A percentile compares a stretch with the other conserved stretches of the same genome.
Conservation (phyloP, 2,888 invertebrate genomes). For the Melitaea athalia region DNA sequence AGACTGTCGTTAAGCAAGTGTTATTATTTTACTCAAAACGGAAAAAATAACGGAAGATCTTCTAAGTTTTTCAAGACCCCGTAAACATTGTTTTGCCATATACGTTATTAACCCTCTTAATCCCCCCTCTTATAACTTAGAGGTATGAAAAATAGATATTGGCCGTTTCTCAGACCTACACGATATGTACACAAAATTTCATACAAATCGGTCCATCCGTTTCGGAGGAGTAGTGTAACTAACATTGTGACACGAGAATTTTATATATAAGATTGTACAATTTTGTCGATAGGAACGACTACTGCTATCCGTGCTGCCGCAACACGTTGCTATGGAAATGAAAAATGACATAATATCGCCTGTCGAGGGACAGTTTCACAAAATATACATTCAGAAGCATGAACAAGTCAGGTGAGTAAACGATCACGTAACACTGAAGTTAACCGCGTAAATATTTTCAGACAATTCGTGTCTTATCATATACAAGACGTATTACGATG, state of each 20-base stretch:
- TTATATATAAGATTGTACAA: not conserved
- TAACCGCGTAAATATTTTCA: slow-evolving; percentile 14
- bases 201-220: no score
- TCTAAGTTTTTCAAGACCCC: slow-evolving; percentile 8
- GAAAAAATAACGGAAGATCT: slow-evolving; percentile 12
- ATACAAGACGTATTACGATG: not conserved
- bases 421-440: slow-evolving; percentile 15
- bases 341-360: slow-evolving; percentile 95
- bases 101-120: no score
- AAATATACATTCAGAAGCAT: slow-evolving; percentile 96
- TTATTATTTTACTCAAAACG: slow-evolving; percentile 10
- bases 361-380: slow-evolving; percentile 95
- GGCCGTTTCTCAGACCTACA: no score
- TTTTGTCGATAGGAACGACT: slow-evolving; percentile 86
- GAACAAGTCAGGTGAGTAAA: slow-evolving; percentile 92
- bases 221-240: no score
- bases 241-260: no score
- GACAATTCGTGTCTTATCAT: not conserved
- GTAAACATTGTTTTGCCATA: no score
- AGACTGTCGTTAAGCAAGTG: slow-evolving; percentile 17
- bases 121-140: no score
- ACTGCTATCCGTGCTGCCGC: slow-evolving; percentile 92
- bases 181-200: no score
- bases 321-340: slow-evolving; percentile 96
- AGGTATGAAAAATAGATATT: no score